Evolutionary conservation across 1,140 invertebrate genomes (phyloP), one percentile per base, ranked within the genome.

Genomic region (Calycopis cecrops): DNA sequence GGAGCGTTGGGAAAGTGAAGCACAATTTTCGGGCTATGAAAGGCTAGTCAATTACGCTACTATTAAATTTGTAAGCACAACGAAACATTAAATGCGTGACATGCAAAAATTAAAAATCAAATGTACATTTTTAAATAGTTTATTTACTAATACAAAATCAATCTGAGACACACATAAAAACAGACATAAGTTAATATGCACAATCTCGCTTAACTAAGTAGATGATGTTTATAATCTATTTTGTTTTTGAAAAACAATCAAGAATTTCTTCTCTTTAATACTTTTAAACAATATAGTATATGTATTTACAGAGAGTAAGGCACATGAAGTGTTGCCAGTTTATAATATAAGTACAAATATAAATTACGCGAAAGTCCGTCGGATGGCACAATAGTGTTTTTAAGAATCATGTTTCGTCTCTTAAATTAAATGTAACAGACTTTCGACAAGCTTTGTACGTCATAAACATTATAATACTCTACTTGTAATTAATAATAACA

Each of bases 71-170:
- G 47, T 48, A 6, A 21, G 28, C 18, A 8, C 11, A 11, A 3
- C 18, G 18, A 4, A 7, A 21, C 11, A 21, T 21, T 48, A 48
- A 21, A 49, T 49, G 21, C 11, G 12, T 9, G 3, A 16, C 10
- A 9, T 17, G 7, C 0, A n/a, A 51, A 71, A 66, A 69, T 58
- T 59, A 78, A 65, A 80, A 73, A 69, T 49, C 61, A 42, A 51
- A 16, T 35, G 18, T 62, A 72, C 65, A 67, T 82, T 85, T 84
- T 83, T 56, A 78, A 76, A 80, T 72, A 75, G 72, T 75, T 72
- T 85, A 82, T 86, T 86, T 86, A 86, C 83, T 86, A 86, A 82
- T 82, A 70, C 79, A 85, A 84, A 65, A 85, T 86, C 83, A 86
- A 83, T 86, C 79, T 82, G 77, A 83, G 74, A 83, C 83, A 85